Evolutionary conservation across 2,888 invertebrate genomes (phyloP), one percentile per base, ranked within the genome.

Genomic region (Ophonus ardosiacus): DNA sequence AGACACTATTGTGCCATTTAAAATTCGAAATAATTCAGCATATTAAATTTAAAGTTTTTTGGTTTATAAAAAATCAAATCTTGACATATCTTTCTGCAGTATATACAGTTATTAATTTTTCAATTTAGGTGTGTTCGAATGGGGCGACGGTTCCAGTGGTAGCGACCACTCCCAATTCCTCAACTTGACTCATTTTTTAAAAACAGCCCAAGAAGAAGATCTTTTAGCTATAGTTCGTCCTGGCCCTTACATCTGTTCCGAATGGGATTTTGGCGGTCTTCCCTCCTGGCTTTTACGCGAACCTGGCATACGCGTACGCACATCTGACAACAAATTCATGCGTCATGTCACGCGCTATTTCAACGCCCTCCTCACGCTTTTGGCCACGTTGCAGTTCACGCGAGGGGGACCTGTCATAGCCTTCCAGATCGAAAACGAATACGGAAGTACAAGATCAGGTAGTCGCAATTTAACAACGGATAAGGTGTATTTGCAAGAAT

Each of bases 361-460:
- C 80, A 90, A 91, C 61, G 89, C 91, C 8, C 87, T 95, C 0
- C 88, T 95, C 84, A 90, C 92, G 1, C 91, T 90, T 84, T 87
- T 94, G 0, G 89, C 91, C 15, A 92, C 92, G 1, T 90, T 92
- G 10, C 91, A 95, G 15, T 93, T 94, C 88, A 93, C 92, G 56
- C 96, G 96, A 88, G 97, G 97, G 0, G 98, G 98, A 0, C 96
- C 97, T 0, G 94, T 98, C 40, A 96, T 98, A 85, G 95, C 96
- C 93, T 95, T 97, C 63, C 97, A 98, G 88, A 94, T 97, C 24
- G 98, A 98, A 92, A 99, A 99, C 90, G 98, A 98, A 90, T 98
- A 98, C 88, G 98, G 98, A 2, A 97, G 97, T 88, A 86, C 88
- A 1, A 86, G 86, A 86, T 31, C 6, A 31, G 31, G 3, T n/a